Base-by-base conservation (phyloP, 2,113 vertebrate genomes). In the Diglossa brunneiventris region DNA sequence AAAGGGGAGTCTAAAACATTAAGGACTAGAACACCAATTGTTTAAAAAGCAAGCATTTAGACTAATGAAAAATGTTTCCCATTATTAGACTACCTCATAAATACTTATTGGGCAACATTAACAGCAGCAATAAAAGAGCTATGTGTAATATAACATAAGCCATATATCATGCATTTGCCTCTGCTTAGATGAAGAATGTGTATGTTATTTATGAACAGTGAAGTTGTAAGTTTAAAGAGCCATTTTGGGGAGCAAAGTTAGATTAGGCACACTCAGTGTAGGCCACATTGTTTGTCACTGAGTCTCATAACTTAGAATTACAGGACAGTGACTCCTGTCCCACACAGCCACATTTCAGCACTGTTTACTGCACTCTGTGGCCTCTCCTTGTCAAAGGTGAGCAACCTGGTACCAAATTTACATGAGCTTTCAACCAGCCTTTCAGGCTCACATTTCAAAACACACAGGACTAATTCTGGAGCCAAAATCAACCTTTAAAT, bases 401-500 rank as follows among this genome's bases (percentile, higher is more conserved):
- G 84, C 76, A 87, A 56, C 72, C 35, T 58, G 79, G 95, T 72
- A 95, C 93, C 92, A 95, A 80, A 96, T 81, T 93, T 92, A 87
- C 91, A 27, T 52, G 78, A n/a, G 78, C 75, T 96, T 86, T 93
- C 83, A 93, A 92, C 50, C 81, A 73, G 72, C 76, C 76, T 88
- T 91, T 83, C 58, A 44, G 96, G 75, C 76, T 96, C 96, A 89
- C 62, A 55, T 97, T 96, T 96, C 91, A 94, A 94, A 97, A 96
- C 98, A 98, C 97, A 86, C 92, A 96, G 98, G 96, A 97, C 93
- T 95, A 85, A 98, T 98, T 98, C 97, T 82, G 79, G 91, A 97
- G 96, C 96, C 96, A 92, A 97, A 97, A 95, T 73, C 83, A 91
- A 85, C 92, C 55, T 96, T 95, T 97, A 96, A 97, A 98, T 97